Evolutionary conservation across 2,797 vertebrate species (phyloP).

Genomic region (Tapirus indicus): DNA sequence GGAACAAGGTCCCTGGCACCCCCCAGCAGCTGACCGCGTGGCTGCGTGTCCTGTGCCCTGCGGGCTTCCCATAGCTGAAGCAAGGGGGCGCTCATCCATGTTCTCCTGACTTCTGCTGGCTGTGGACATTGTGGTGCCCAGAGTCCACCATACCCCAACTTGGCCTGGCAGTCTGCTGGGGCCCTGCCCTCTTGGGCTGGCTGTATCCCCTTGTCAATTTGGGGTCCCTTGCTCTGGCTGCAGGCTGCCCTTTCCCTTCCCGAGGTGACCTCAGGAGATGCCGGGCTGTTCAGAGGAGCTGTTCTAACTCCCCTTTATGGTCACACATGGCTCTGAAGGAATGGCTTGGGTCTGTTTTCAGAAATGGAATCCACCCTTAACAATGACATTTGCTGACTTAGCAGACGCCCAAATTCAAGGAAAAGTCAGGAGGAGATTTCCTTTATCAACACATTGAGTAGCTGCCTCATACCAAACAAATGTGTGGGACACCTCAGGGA

Average conservation of each 20-base stretch:
- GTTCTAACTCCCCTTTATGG: neutral
- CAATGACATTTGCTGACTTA: neutral
- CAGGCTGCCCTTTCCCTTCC: neutral
- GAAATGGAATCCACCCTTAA: neutral
- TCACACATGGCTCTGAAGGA: neutral
- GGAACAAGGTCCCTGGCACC: neutral
- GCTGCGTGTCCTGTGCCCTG: neutral
- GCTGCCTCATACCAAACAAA: neutral
- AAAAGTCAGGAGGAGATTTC: neutral
- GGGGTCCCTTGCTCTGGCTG: neutral
- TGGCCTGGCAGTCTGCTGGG: neutral
- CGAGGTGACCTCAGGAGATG: neutral
- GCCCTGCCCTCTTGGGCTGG: neutral
- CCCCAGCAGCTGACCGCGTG: neutral
- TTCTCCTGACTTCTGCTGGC: neutral
- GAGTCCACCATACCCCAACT: neutral
- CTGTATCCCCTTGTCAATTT: neutral
- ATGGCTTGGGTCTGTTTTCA: neutral
- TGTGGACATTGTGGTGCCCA: neutral
- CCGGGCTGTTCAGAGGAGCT: neutral
- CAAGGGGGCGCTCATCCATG: fast-evolving
- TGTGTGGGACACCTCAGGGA: neutral
- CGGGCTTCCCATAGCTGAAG: neutral
- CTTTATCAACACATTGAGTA: neutral
- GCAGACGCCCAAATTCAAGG: neutral